phyloP scores from a whole-genome alignment of 2,113 vertebrate genomes.

The Pelodiscus sinensis region DNA sequence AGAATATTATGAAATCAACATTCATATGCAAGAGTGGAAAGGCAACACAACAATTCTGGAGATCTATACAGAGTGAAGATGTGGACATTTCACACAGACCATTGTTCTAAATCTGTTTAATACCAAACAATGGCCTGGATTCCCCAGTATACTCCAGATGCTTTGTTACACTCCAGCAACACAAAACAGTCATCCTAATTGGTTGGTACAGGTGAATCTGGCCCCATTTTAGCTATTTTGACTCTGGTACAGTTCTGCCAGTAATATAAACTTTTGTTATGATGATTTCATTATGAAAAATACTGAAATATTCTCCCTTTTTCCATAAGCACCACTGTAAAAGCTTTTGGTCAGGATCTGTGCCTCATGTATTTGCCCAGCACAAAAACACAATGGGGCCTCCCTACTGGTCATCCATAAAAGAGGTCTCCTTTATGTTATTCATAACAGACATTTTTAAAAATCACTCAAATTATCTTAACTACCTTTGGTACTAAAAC shows the following conservation, averaged over 20 bases:
- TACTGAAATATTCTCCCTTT: neutral
- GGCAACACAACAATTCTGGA: neutral
- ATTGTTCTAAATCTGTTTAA: rapidly evolving
- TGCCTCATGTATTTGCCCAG: rapidly evolving
- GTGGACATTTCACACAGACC: neutral
- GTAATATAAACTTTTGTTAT: neutral
- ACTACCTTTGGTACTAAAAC: neutral
- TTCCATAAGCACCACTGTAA: neutral
- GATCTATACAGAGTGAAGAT: neutral
- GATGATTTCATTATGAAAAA: neutral
- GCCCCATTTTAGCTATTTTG: neutral
- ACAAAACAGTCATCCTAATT: neutral
- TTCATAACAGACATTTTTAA: too few species aligned
- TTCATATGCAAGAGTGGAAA: neutral
- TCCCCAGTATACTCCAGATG: neutral
- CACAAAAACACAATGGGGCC: neutral
- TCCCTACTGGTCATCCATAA: neutral
- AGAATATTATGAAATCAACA: neutral
- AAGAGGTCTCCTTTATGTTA: neutral
- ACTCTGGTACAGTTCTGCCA: neutral
- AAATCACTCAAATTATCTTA: neutral
- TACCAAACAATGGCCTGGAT: neutral
- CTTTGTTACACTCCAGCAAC: neutral
- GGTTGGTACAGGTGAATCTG: rapidly evolving
- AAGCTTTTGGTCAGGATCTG: neutral